These are phyloP conservation scores for Okapia johnstoni DNA, from an alignment of 2,113 vertebrate genomes.

Conservation along the genomic window DNA sequence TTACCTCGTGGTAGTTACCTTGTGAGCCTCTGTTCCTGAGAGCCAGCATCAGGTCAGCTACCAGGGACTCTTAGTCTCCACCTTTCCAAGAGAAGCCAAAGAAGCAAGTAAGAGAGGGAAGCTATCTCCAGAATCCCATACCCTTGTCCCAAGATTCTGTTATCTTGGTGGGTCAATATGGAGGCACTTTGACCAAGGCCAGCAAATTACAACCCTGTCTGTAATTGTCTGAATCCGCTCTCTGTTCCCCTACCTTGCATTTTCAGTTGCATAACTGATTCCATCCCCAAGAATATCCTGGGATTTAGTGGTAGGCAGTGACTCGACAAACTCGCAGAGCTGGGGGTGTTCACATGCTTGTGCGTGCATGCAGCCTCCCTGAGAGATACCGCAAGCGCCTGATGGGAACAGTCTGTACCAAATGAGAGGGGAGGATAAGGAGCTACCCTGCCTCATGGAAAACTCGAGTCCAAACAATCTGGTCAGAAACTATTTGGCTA, in stretches of 20 bases:
- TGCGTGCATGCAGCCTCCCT: neutral
- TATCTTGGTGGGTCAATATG: neutral
- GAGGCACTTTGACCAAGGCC: neutral
- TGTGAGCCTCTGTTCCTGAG: neutral
- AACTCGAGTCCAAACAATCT: conserved; percentile 42
- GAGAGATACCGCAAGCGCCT: conserved; percentile 12
- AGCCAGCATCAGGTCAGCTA: neutral
- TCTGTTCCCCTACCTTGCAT: neutral
- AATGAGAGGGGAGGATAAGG: conserved; percentile 10
- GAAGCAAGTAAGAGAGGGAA: neutral
- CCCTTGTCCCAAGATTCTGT: neutral
- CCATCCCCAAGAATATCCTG: neutral
- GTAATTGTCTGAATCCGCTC: neutral
- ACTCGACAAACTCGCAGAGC: neutral
- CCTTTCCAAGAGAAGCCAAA: neutral
- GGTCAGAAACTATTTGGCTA: conserved; percentile 36
- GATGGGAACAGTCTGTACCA: conserved; percentile 44
- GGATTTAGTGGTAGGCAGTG: conserved; percentile 7
- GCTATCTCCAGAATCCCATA: neutral
- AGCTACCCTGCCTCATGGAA: conserved; percentile 27
- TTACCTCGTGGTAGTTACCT: neutral
- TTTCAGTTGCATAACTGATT: neutral
- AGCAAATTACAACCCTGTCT: neutral
- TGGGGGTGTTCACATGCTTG: neutral
- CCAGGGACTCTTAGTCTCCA: neutral